Conservation (phyloP, 2,113 vertebrate species). For the Scolopax mira region DNA sequence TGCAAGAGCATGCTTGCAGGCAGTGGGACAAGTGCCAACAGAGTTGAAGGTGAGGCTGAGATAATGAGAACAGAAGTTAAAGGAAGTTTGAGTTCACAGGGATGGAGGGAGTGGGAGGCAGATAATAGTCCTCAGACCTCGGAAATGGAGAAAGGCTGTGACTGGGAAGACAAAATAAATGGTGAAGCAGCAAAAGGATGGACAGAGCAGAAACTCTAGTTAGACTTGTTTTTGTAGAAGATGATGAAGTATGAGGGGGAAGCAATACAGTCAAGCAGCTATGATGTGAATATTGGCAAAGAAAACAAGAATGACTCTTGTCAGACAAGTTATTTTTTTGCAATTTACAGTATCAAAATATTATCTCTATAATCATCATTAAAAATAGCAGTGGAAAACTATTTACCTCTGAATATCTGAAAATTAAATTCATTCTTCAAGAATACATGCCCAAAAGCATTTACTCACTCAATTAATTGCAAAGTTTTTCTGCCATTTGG, state of each 20-base stretch:
- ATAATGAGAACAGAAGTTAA: conserved; percentile 17
- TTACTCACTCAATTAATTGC: not conserved
- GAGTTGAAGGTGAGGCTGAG: conserved; percentile 32
- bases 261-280: not conserved
- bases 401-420: not conserved
- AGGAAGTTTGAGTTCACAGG: not conserved
- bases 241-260: not conserved
- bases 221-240: not conserved
- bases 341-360: not conserved
- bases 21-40: not conserved
- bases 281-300: not conserved
- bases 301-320: not conserved
- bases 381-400: not conserved
- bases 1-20: conserved; percentile 15
- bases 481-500: not conserved
- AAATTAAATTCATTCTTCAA: not conserved
- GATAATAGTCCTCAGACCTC: not conserved
- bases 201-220: not conserved
- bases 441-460: not conserved
- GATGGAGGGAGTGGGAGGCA: not conserved
- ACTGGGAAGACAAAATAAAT: not conserved
- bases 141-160: not conserved
- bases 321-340: not conserved
- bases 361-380: not conserved
- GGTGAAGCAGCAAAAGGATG: not conserved